Percentiles rank a stretch among this genome's conserved stretches.
Conservation (phyloP, 2,888 invertebrate species). For the Imbricaverruca yamaguchii region DNA sequence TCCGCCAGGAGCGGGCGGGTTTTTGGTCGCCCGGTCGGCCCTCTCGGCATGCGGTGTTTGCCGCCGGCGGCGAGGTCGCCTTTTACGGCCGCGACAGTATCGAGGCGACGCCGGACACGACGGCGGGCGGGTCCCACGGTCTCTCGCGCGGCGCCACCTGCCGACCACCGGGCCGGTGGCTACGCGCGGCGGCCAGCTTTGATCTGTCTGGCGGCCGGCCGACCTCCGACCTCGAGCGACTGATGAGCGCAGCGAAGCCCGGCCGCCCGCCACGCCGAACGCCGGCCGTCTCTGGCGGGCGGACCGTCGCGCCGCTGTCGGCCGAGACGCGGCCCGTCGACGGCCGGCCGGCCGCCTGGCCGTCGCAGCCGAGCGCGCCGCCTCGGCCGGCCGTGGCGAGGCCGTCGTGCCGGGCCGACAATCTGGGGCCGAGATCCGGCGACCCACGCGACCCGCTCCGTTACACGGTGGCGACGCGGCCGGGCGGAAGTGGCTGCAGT, state of each 20-base stretch:
- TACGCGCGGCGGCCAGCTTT: neutral
- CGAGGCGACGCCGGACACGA: neutral
- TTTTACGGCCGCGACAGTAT: neutral
- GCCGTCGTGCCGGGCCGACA: neutral
- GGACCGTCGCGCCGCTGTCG: neutral
- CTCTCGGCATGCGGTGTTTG: neutral
- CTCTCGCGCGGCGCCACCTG: too few species aligned
- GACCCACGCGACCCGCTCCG: neutral
- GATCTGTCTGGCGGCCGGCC: neutral
- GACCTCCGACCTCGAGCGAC: too few species aligned
- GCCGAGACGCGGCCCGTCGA: neutral
- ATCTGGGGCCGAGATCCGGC: neutral
- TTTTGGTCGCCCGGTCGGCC: neutral
- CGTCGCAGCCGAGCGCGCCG: too few species aligned
- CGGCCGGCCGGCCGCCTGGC: too few species aligned
- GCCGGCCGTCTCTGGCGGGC: neutral
- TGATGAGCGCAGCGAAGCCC: neutral
- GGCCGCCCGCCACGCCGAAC: neutral
- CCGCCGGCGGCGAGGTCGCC: neutral
- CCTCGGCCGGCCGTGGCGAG: too few species aligned
- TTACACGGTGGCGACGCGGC: neutral
- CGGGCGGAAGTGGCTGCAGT: neutral
- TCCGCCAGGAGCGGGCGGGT: neutral
- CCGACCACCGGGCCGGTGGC: neutral
- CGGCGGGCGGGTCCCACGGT: neutral